Evolutionary conservation across 2,888 invertebrate species (phyloP), one percentile per base, ranked within the genome.

Genomic region (Ramazzottius varieornatus): DNA sequence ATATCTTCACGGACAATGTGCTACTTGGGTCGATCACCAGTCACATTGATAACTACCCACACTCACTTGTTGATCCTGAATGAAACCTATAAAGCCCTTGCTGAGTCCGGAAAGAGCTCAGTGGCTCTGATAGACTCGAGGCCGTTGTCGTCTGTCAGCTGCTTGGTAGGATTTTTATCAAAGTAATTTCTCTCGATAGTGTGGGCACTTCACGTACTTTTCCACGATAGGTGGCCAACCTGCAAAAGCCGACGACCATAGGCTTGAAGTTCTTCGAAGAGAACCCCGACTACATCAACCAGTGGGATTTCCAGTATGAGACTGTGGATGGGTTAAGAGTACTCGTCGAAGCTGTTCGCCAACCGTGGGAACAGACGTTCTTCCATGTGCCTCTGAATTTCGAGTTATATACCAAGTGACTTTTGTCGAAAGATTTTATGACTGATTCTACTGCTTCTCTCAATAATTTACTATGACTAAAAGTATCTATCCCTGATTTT

Each of bases 221-320:
- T 40, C 8, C 8, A 40, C 20, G 40, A 40, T 69, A 72, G 72
- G 70, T 71, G 64, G 69, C 70, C 20, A 70, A 69, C 67, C 69
- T 70, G 33, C 67, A 68, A 32, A 68, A 70, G 24, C 69, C 69
- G 1, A 67, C 65, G 34, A 67, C 69, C 33, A 32, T 72, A 16
- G 67, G 68, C 40, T 46, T 73, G 1, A 68, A 69, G 24, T 73
- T 74, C 68, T 71, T 72, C 65, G 71, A 72, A 67, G 72, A 73
- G 68, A 69, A 68, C 24, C 69, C 69, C 20, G 70, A 70, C 29
- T 68, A 70, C 16, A 71, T 71, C 46, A 67, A 68, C 16, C 65
- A 65, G 4, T 74, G 74, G 74, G 67, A 70, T 46, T 68, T 74
- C 54, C 66, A 71, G 67, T 69, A 73, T 70, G 71, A 68, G 66